A percentile compares a stretch with the other conserved stretches of the same genome.
Evolutionary conservation across 1,140 invertebrate species (phyloP).

Genomic region (Saxidomus purpurata): DNA sequence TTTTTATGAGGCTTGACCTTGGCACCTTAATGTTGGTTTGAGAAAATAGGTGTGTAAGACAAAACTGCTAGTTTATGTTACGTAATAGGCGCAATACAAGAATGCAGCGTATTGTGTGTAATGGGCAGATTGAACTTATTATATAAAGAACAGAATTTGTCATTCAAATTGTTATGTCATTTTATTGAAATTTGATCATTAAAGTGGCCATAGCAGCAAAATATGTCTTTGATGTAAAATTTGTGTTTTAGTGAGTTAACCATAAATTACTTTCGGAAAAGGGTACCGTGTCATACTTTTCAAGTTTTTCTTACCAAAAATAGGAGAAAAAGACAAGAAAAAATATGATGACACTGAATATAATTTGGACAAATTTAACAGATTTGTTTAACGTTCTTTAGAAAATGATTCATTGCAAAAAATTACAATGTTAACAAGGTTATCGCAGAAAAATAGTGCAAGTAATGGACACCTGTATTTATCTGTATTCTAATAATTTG

Average conservation of each 20-base stretch:
- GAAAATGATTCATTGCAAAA: neutral
- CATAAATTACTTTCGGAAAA: neutral
- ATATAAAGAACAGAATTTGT: conserved; percentile 10
- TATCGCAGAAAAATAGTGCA: neutral
- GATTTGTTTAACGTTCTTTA: too few relatives aligned
- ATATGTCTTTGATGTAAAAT: conserved; percentile 18
- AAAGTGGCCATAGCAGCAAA: neutral
- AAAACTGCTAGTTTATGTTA: conserved; percentile 12
- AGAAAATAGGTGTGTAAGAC: conserved; percentile 1
- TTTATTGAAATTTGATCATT: conserved; percentile 37
- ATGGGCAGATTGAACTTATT: neutral
- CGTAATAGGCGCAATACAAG: conserved; percentile 26
- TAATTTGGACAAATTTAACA: too few relatives aligned
- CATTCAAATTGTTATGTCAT: conserved; percentile 17
- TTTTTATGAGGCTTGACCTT: conserved; percentile 1
- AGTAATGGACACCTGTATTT: conserved; percentile 10
- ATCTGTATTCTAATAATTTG: conserved; percentile 23
- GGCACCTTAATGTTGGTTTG: conserved; percentile 14
- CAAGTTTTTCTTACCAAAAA: too few relatives aligned
- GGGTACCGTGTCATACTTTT: neutral
- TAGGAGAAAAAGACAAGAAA: too few relatives aligned
- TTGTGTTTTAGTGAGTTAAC: neutral
- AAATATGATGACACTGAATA: too few relatives aligned
- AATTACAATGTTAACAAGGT: neutral
- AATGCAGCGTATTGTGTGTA: neutral